Base-by-base conservation (phyloP, 2,113 vertebrate species). In the Recurvirostra avosetta region DNA sequence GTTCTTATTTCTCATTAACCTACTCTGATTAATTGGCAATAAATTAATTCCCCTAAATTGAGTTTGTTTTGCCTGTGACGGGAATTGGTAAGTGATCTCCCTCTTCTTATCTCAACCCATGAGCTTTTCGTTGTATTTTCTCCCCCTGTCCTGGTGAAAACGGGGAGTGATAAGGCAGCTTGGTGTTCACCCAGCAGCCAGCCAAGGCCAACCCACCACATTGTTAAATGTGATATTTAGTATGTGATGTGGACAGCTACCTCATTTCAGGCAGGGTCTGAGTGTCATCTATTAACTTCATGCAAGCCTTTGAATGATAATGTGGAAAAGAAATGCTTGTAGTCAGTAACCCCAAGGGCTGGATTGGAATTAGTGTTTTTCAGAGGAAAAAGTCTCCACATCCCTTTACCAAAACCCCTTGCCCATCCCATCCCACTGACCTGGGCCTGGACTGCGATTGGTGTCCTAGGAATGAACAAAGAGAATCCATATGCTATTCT, bases 401-500 rank as follows among this genome's bases (percentile, higher is more conserved):
- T 66, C 71, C 74, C 88, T 90, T 88, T 92, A 86, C 75, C 90
- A 90, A 92, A 93, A 88, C 45, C 70, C 70, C 32, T 92, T 79
- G 49, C 65, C 88, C 79, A 93, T 74, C 65, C 83, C 87, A 96
- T 91, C 91, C 92, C 94, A 92, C 86, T 95, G 94, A 95, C 92
- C 91, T 87, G 89, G 70, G 71, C 86, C 91, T 93, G 70, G 82
- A 71, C 65, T 92, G 84, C 18, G 62, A 81, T 8, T 95, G 88
- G 72, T 93, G 83, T 95, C 92, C 86, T 96, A 95, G 88, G 90
- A 93, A 93, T 89, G 88, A 93, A 92, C 76, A 92, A 95, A 82
- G 75, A 95, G 92, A 94, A 95, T 79, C 90, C 93, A 90, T 83
- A 77, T 52, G 82, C 63, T 94, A 92, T 87, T 95, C 83, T 80